Conservation (phyloP, 2,888 invertebrate species). For the Zootermopsis nevadensis region DNA sequence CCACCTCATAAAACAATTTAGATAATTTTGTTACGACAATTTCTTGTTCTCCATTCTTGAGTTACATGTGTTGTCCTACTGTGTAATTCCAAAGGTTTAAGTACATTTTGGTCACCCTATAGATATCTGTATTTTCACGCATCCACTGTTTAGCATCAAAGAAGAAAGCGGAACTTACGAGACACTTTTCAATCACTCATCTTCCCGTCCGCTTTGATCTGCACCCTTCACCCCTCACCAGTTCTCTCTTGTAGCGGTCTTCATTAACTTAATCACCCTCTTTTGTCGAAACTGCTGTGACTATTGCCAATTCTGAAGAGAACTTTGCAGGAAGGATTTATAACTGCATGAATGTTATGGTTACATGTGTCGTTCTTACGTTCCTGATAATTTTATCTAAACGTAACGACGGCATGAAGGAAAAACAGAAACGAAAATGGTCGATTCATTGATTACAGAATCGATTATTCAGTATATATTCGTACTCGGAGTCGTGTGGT, state of each 20-base stretch:
- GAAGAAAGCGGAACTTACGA: conserved; percentile 24
- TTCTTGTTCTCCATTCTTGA: no score
- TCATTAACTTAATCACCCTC: conserved; percentile 48
- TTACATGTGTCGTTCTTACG: background rate
- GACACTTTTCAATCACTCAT: conserved; percentile 36
- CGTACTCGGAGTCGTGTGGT: background rate
- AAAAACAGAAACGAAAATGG: background rate
- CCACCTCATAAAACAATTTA: no score
- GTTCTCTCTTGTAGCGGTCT: conserved; percentile 33
- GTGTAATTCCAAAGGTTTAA: no score
- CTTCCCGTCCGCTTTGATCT: background rate
- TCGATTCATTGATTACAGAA: conserved; percentile 2
- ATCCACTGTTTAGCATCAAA: background rate
- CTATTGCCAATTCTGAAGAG: background rate
- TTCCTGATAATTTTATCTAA: background rate
- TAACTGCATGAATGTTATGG: background rate
- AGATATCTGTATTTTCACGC: background rate
- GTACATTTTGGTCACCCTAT: background rate
- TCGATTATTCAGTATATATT: background rate
- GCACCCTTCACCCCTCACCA: conserved; percentile 7
- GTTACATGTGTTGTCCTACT: no score
- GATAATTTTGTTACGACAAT: no score
- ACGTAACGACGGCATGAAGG: background rate
- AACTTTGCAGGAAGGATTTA: background rate
- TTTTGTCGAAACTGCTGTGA: conserved; percentile 34